phyloP scores from a whole-genome alignment of 2,797 vertebrate species.

The Poeciliopsis paucimaculata region DNA sequence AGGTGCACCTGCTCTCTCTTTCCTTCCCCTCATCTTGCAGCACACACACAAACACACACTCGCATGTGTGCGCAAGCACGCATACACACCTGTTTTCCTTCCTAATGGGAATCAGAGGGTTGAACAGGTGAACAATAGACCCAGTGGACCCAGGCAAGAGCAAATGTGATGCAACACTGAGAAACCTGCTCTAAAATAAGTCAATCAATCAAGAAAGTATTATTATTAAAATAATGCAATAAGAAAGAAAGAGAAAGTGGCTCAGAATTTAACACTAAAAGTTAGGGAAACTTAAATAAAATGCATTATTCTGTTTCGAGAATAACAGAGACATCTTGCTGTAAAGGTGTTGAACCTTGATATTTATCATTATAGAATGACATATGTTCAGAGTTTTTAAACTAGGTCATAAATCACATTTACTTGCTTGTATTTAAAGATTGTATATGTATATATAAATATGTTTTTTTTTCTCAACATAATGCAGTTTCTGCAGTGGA shows the following conservation, averaged over 20 bases:
- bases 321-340: neutral
- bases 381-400: neutral
- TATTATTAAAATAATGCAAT: neutral
- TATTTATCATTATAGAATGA: neutral
- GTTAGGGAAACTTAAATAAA: slow-evolving; percentile 14
- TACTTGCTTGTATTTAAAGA: neutral
- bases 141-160: slow-evolving; percentile 49
- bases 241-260: neutral
- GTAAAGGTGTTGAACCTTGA: neutral
- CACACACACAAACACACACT: slow-evolving; percentile 52
- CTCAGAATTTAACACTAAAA: neutral
- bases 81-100: slow-evolving; percentile 59
- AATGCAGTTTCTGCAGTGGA: neutral
- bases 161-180: slow-evolving; percentile 73
- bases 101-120: slow-evolving; percentile 64
- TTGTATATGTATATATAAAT: too few relatives aligned
- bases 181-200: slow-evolving; percentile 49
- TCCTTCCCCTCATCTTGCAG: slow-evolving; percentile 23
- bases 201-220: neutral
- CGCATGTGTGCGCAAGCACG: neutral
- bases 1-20: slow-evolving; percentile 52
- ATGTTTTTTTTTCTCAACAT: neutral
- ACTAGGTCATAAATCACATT: neutral
- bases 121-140: slow-evolving; percentile 63
- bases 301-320: neutral